Conservation (phyloP, 2,888 invertebrate species). For the Dysmachus trigonus region DNA sequence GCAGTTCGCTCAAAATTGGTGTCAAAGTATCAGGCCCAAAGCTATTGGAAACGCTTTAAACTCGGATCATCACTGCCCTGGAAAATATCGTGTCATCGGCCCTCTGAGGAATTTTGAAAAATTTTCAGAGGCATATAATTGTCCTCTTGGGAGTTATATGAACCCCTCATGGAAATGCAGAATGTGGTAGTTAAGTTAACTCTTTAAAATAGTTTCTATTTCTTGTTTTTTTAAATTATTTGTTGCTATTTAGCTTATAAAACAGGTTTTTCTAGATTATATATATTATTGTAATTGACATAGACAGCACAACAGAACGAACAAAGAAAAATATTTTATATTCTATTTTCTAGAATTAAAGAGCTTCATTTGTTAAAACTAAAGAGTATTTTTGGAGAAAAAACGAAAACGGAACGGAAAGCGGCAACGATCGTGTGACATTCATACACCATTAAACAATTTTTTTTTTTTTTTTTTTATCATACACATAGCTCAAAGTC, state of each 20-base stretch:
- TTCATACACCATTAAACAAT: no score
- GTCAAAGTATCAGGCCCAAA: constrained; percentile 51
- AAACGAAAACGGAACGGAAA: no score
- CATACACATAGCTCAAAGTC: no score
- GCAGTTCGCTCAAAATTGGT: constrained; percentile 53
- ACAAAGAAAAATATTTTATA: neutral
- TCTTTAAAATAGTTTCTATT: neutral
- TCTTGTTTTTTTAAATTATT: neutral
- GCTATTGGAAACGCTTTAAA: constrained; percentile 50
- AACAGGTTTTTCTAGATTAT: neutral
- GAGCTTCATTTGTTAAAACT: neutral
- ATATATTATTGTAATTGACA: neutral
- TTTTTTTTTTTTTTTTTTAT: no score
- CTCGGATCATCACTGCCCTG: constrained; percentile 51
- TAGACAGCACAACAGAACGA: neutral
- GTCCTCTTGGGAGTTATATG: constrained; percentile 45
- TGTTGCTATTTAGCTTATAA: neutral
- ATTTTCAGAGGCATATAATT: constrained; percentile 51
- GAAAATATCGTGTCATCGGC: constrained; percentile 52
- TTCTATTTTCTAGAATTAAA: no score
- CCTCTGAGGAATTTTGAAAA: constrained; percentile 51
- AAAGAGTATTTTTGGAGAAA: neutral
- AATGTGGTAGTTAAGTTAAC: constrained; percentile 12
- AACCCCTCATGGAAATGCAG: neutral
- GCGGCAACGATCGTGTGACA: no score